Base-by-base conservation (phyloP, 1,140 invertebrate genomes). In the Oedothorax gibbosus region DNA sequence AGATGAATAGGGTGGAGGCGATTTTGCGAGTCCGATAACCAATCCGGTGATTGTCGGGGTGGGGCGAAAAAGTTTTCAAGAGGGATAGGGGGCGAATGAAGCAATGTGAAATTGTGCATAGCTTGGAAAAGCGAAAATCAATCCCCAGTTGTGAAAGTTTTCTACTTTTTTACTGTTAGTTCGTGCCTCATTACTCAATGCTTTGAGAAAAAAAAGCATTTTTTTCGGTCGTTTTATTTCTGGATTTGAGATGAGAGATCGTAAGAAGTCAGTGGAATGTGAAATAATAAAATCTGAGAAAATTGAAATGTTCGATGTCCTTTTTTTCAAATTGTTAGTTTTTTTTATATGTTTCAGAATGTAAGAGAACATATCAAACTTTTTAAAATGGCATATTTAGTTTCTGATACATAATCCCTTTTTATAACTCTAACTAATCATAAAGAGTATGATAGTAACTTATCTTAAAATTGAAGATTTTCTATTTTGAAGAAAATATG, bases 121-220 rank as follows among this genome's bases (percentile, higher is more conserved):
- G 20, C 73, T 76, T 62, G 56, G 73, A 54, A 64, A 76, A 76
- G 73, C 35, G 73, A 76, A 76, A 76, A 76, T 76, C 73, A 62
- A 76, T 76, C 73, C 7, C 20, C 56, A 62, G 56, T 14, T 64
- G 12, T 50, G 57, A 51, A 21, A n/a, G 18, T 60, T 14, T 69
- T 69, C 51, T 69, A 8, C 12, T 35, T 35, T 54, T 56, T 53
- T 56, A 0, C 10, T 56, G 2, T 73, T 73, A 56, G n/a, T 56
- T 7, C 51, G 12, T 53, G n/a, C 8, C 18, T 49, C 0, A 73
- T 56, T 53, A 73, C 14, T 73, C 51, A 73, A 11, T 14, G 53
- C 12, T 73, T 73, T 20, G 12, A 35, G 9, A 73, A 21, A 68
- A 21, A 49, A 68, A 49, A 14, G 11, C 10, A 15, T 15, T 7